Evolutionary conservation across 1,140 invertebrate species (phyloP), one percentile per base, ranked within the genome.

Genomic region (Microplitis mediator): DNA sequence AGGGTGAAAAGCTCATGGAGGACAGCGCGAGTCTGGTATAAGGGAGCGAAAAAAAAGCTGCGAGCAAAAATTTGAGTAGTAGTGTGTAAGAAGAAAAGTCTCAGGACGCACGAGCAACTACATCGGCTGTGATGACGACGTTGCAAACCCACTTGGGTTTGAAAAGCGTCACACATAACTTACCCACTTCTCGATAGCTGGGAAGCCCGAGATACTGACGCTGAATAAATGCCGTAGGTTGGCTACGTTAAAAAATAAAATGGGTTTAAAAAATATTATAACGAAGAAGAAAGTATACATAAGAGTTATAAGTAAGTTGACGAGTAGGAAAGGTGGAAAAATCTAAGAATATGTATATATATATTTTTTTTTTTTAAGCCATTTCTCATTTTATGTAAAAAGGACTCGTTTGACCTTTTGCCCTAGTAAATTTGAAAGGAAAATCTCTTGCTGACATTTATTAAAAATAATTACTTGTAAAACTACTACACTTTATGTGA

Each of bases 1-100:
- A 34, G 34, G 35, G 75, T 76, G 79, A 80, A 84, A 84, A 84
- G 78, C 79, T 81, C 79, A 23, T 23, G 23, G 23, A 23, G 23
- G 23, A 23, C 23, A 23, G 23, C 23, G 23, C 23, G 2, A 23
- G 23, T 23, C 23, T 23, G 2, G 23, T 23, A 23, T 23, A 23
- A 23, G 23, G 23, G 23, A 23, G 23, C 23, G 23, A 23, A 23
- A 23, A 23, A 23, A 23, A 23, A 23, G 23, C 2, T 2, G 1
- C 2, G 23, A 23, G 23, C 23, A 23, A 23, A 23, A 23, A 23
- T 23, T 1, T 23, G 23, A 23, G 23, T 23, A 23, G 23, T 23
- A 23, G 23, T 23, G 23, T 23, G 23, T 76, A 51, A 76, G 73
- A 66, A 70, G 63, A 74, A 75, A 74, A 76, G 74, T 73, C 16